A percentile compares a stretch with the other conserved stretches of the same genome.
Evolutionary conservation across 2,888 invertebrate genomes (phyloP).

Genomic region (Platycheirus albimanus): DNA sequence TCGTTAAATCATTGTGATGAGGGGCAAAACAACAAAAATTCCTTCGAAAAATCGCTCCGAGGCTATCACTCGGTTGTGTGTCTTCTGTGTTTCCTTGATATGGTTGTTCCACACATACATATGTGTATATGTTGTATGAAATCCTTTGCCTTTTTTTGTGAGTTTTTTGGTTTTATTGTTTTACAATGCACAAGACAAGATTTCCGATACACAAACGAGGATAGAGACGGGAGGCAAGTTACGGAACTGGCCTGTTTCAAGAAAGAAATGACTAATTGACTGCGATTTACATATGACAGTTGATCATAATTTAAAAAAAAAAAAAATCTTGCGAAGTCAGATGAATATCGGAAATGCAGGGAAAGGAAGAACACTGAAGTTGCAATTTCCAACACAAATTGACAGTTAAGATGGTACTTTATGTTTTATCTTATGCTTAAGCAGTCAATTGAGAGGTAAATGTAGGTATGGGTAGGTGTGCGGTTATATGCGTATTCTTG

Average conservation of each 20-base stretch:
- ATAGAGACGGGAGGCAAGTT: background rate
- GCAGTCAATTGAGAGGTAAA: conserved; percentile 27
- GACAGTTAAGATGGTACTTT: conserved; percentile 63
- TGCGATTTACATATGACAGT: conserved; percentile 74
- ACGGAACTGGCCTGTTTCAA: conserved; percentile 56
- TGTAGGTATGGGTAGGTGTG: too few species aligned
- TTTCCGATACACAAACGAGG: background rate
- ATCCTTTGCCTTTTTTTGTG: background rate
- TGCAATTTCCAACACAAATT: conserved; percentile 55
- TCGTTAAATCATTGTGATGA: conserved; percentile 56
- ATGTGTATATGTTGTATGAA: conserved; percentile 38
- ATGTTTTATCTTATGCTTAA: conserved; percentile 26
- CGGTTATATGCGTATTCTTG: background rate
- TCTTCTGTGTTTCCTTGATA: too few species aligned
- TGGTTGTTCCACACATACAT: conserved; percentile 30
- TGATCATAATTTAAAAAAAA: conserved; percentile 57
- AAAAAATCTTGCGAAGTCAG: conserved; percentile 1
- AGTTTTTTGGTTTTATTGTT: conserved; percentile 60
- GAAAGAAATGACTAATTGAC: conserved; percentile 73
- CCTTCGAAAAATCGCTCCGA: conserved; percentile 70
- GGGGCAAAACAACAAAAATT: conserved; percentile 46
- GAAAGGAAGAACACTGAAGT: conserved; percentile 6
- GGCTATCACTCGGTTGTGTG: conserved; percentile 62
- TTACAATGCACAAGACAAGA: conserved; percentile 53
- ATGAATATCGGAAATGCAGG: background rate